These are phyloP conservation scores for Osmerus mordax DNA, from an alignment of 2,113 vertebrate species.

Conservation along the genomic window DNA sequence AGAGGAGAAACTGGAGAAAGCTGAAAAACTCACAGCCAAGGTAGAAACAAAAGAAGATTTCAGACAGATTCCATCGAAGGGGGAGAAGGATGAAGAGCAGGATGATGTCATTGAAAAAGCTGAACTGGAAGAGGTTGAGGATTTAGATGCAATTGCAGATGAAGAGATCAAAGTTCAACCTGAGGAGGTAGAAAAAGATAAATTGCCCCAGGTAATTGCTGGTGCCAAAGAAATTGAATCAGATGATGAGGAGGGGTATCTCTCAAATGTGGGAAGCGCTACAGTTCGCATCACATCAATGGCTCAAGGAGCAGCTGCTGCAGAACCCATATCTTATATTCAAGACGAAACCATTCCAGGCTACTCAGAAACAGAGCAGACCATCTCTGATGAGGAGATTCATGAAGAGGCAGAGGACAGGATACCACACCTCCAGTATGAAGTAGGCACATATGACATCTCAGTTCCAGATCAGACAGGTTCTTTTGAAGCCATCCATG, in stretches of 20 bases:
- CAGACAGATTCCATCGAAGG: conserved; percentile 63
- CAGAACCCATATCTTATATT: conserved; percentile 84
- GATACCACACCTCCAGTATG: conserved; percentile 85
- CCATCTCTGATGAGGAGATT: conserved; percentile 94
- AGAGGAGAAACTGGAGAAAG: conserved; percentile 75
- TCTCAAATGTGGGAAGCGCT: conserved; percentile 73
- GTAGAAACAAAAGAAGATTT: conserved; percentile 47
- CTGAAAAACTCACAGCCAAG: conserved; percentile 46
- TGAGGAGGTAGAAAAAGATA: conserved; percentile 59
- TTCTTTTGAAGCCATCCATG: conserved; percentile 81
- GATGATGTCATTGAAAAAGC: conserved; percentile 84
- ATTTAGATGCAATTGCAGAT: conserved; percentile 73
- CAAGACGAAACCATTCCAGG: conserved; percentile 89
- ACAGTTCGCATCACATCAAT: conserved; percentile 67
- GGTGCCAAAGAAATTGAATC: conserved; percentile 61
- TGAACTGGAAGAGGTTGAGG: conserved; percentile 87
- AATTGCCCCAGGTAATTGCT: conserved; percentile 26
- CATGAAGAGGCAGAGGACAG: conserved; percentile 94
- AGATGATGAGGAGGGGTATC: conserved; percentile 58
- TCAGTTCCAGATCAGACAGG: conserved; percentile 83
- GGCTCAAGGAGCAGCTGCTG: conserved; percentile 66
- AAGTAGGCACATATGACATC: conserved; percentile 80
- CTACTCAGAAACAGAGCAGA: conserved; percentile 89
- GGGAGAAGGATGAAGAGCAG: conserved; percentile 68
- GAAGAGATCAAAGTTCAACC: conserved; percentile 62